Conservation (phyloP, 2,797 vertebrate species). For the Microcaecilia unicolor region DNA sequence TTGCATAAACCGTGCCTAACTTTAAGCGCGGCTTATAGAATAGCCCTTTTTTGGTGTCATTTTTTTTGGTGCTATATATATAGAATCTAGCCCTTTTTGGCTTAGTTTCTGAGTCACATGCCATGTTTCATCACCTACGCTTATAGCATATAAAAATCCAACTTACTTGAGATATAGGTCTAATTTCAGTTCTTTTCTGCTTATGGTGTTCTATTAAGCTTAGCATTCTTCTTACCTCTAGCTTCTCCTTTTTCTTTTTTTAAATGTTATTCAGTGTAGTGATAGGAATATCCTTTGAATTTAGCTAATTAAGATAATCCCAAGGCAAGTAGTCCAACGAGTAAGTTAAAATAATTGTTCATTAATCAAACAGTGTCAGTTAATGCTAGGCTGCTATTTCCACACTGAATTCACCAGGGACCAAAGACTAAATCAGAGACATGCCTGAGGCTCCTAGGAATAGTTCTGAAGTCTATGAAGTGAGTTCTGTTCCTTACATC, state of each 20-base stretch:
- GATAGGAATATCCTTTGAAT: slow-evolving; percentile 10
- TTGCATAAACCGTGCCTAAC: no score
- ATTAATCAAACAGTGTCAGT: slow-evolving; percentile 21
- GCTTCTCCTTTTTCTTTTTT: slow-evolving; percentile 12
- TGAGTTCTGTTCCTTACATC: neutral
- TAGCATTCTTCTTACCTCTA: slow-evolving; percentile 12
- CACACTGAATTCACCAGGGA: slow-evolving; percentile 9
- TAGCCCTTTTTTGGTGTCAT: no score
- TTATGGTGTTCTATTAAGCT: neutral
- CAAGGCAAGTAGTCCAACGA: slow-evolving; percentile 16
- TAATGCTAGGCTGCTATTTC: slow-evolving; percentile 3
- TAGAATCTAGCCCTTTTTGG: no score
- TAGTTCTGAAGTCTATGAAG: neutral
- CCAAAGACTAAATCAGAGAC: slow-evolving; percentile 13
- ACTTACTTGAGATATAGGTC: no score
- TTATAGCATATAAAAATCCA: no score
- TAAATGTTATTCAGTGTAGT: slow-evolving; percentile 2
- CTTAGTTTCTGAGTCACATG: no score
- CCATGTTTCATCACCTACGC: no score
- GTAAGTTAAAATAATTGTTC: slow-evolving; percentile 16
- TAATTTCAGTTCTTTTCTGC: no score
- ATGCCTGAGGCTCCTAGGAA: slow-evolving; percentile 1
- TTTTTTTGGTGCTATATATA: no score
- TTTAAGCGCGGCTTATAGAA: no score
- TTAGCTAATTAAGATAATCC: slow-evolving; percentile 30